Evolutionary conservation across 2,797 vertebrate genomes (phyloP), one percentile per base, ranked within the genome.

Genomic region (Bradypodion pumilum): DNA sequence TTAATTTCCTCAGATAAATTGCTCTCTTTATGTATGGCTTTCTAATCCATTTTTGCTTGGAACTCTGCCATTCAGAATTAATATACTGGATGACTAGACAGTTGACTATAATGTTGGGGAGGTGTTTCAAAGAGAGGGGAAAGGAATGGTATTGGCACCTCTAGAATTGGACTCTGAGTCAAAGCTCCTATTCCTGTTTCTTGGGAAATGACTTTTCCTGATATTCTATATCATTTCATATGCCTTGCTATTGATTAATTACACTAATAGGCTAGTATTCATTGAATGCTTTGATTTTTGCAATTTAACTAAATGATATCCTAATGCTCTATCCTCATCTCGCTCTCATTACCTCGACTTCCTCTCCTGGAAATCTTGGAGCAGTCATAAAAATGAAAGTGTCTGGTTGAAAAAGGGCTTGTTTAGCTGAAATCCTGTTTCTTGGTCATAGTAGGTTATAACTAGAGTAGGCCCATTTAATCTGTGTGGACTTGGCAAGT

Each of bases 221-320:
- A 42, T 59, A 25, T 35, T 62, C 15, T 52, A 7, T 32, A 42
- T 2, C 2, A 80, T 29, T 32, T 65, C 42, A 49, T 83, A n/a
- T 76, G 63, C 23, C n/a, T 10, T 63, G 16, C 7, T 70, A 16
- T 16, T 77, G 46, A 42, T 52, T 89, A 68, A 27, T 65, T 85
- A 25, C 32, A 86, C 49, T 85, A 87, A 92, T 90, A 82, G 83
- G 23, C 60, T 76, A 56, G 85, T 91, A 85, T 90, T 91, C 83
- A 85, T 25, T 25, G 49, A 86, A 69, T 83, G 83, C 76, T 90
- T 23, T 75, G 74, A 23, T 13, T 19, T 32, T 74, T 87, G 10
- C 85, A 91, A 85, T 93, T 35, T 83, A 90, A 87, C 83, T 88
- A 89, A 90, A 69, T 84, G 80, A 46, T 85, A 16, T 29, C 21